phyloP scores from a whole-genome alignment of 1,140 invertebrate genomes.

The Pissodes strobi region DNA sequence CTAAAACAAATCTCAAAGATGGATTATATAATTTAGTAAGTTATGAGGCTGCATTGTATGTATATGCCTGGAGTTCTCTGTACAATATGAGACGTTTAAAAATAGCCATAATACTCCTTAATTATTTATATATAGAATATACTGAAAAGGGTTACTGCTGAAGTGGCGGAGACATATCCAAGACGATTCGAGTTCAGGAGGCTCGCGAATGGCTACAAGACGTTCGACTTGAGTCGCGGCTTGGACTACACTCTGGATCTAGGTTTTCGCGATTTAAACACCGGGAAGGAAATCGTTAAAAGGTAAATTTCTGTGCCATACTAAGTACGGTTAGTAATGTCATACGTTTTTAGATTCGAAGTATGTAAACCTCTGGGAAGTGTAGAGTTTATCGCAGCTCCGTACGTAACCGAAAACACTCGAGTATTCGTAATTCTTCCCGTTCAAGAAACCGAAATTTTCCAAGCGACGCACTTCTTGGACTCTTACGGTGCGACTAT shows the following conservation, averaged over 20 bases:
- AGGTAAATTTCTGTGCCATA: no score
- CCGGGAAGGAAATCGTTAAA: slow-evolving; percentile 55
- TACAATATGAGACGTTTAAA: no score
- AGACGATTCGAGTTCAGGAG: slow-evolving; percentile 61
- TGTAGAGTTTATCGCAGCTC: slow-evolving; percentile 83
- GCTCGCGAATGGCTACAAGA: slow-evolving; percentile 80
- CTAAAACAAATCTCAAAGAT: no score
- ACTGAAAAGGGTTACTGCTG: slow-evolving; percentile 62
- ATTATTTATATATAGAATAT: slow-evolving; percentile 67
- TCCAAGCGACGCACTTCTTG: slow-evolving; percentile 67
- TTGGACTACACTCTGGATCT: slow-evolving; percentile 88
- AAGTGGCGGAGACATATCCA: slow-evolving; percentile 63
- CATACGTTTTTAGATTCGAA: no score
- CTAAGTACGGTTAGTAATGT: no score
- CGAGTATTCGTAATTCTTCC: slow-evolving; percentile 77
- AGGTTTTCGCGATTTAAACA: slow-evolving; percentile 47
- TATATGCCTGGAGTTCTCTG: no score
- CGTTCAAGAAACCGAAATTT: slow-evolving; percentile 60
- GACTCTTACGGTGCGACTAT: slow-evolving; percentile 70
- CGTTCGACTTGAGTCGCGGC: slow-evolving; percentile 85
- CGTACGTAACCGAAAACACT: slow-evolving; percentile 89
- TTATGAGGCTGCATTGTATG: no score
- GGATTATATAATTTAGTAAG: no score
- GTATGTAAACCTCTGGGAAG: slow-evolving; percentile 79
- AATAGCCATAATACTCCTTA: no score